Conservation (phyloP, 2,113 vertebrate genomes). For the Accipiter cooperii region DNA sequence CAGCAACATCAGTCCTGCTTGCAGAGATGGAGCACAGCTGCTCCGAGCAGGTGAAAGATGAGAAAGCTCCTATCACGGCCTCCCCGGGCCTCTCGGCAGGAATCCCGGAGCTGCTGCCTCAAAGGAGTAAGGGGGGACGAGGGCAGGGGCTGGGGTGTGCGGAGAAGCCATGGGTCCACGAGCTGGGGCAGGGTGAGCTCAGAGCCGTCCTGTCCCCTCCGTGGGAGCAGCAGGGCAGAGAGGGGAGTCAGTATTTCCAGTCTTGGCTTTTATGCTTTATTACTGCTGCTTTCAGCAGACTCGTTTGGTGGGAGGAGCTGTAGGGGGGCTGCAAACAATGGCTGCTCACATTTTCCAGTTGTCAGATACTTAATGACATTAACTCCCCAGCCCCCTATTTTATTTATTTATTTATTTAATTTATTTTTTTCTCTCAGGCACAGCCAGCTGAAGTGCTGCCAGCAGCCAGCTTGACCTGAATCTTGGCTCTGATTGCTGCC, state of each 20-base stretch:
- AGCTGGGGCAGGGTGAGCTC: neutral
- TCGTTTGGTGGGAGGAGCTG: neutral
- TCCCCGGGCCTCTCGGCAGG: fast-evolving
- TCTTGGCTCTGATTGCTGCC: neutral
- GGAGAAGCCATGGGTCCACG: fast-evolving
- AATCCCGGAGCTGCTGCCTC: neutral
- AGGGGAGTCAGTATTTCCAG: neutral
- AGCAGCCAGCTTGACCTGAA: neutral
- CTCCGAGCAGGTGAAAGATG: neutral
- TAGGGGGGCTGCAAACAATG: neutral
- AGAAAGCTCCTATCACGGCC: neutral
- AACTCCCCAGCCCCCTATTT: neutral
- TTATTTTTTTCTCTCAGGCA: neutral
- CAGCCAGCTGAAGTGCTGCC: neutral
- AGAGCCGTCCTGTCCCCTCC: neutral
- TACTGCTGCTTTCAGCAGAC: neutral
- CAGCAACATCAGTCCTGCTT: neutral
- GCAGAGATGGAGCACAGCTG: neutral
- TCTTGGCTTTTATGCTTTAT: neutral
- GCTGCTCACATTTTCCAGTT: constrained; percentile 46
- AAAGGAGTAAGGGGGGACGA: neutral
- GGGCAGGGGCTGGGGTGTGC: fast-evolving
- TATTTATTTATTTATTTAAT: neutral
- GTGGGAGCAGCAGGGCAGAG: neutral
- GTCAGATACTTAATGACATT: neutral